Evolutionary conservation across 2,888 invertebrate species (phyloP).

Genomic region (Synanthedon myopaeformis): DNA sequence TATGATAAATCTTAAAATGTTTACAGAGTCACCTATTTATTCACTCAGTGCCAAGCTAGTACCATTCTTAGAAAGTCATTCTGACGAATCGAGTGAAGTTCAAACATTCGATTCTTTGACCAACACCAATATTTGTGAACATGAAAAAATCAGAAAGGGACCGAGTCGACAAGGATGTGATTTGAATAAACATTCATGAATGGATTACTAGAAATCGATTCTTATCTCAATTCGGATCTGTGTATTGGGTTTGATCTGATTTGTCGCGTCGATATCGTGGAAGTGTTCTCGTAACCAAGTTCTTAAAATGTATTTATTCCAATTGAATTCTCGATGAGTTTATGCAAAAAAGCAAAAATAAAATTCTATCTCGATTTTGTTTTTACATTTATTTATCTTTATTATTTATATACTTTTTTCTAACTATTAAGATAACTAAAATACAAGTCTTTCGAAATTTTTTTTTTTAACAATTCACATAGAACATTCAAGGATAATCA

Average conservation of each 20-base stretch:
- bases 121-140: constrained; percentile 39
- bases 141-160: constrained; percentile 27
- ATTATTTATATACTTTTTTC: too few species aligned
- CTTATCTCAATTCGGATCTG: background rate
- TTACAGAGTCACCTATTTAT: background rate
- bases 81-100: constrained; percentile 33
- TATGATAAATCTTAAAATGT: too few species aligned
- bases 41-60: constrained; percentile 12
- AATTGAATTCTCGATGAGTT: background rate
- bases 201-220: constrained; percentile 20
- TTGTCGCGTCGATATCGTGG: constrained; percentile 4
- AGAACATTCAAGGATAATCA: too few species aligned
- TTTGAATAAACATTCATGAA: constrained; percentile 39
- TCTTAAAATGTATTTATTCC: background rate
- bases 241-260: constrained; percentile 3
- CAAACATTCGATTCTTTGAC: constrained; percentile 45
- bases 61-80: constrained; percentile 33
- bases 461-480: too few species aligned
- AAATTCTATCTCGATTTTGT: background rate
- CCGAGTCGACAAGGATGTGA: constrained; percentile 29
- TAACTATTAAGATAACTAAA: too few species aligned
- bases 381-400: background rate
- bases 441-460: too few species aligned
- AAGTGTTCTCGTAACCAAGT: constrained; percentile 1
- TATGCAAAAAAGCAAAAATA: background rate